phyloP scores from a whole-genome alignment of 2,797 vertebrate genomes.

The Heterohyrax brucei region DNA sequence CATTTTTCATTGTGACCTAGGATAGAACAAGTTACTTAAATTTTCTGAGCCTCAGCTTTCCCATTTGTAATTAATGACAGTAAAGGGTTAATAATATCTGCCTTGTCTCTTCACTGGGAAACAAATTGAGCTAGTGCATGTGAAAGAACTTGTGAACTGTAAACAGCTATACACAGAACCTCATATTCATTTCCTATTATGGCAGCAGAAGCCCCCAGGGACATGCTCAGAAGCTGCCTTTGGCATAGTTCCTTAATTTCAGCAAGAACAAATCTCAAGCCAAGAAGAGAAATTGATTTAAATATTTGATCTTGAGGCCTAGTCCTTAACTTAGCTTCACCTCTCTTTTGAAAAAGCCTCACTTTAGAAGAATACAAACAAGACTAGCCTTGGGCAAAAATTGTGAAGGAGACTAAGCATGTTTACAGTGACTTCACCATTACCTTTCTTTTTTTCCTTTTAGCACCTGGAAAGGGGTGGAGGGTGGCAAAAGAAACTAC shows the following conservation, averaged over 20 bases:
- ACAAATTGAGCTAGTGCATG: constrained; percentile 36
- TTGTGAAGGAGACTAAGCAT: constrained; percentile 20
- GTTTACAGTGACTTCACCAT: constrained; percentile 11
- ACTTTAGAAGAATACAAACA: constrained; percentile 43
- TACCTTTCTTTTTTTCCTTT: constrained; percentile 16
- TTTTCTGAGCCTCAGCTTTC: constrained; percentile 15
- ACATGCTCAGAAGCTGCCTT: constrained; percentile 51
- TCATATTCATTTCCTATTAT: constrained; percentile 66
- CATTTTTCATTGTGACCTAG: constrained; percentile 14
- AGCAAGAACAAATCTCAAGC: constrained; percentile 22
- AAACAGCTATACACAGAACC: constrained; percentile 70
- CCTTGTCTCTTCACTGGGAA: constrained; percentile 54
- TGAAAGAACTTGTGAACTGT: constrained; percentile 34
- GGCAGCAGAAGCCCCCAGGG: constrained; percentile 7
- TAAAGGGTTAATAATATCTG: constrained; percentile 13
- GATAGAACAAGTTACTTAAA: constrained; percentile 36
- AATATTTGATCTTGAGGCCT: constrained; percentile 45
- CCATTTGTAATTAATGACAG: constrained; percentile 30
- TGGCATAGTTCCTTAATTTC: constrained; percentile 62
- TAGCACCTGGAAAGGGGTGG: not conserved
- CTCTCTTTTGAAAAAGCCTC: constrained; percentile 34
- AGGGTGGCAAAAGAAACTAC: not conserved
- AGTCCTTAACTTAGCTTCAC: constrained; percentile 40
- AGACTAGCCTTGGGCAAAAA: constrained; percentile 30
- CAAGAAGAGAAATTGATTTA: constrained; percentile 58